These are phyloP conservation scores for Himantopus leucocephalus DNA, from an alignment of 2,113 vertebrate genomes.

Conservation along the genomic window DNA sequence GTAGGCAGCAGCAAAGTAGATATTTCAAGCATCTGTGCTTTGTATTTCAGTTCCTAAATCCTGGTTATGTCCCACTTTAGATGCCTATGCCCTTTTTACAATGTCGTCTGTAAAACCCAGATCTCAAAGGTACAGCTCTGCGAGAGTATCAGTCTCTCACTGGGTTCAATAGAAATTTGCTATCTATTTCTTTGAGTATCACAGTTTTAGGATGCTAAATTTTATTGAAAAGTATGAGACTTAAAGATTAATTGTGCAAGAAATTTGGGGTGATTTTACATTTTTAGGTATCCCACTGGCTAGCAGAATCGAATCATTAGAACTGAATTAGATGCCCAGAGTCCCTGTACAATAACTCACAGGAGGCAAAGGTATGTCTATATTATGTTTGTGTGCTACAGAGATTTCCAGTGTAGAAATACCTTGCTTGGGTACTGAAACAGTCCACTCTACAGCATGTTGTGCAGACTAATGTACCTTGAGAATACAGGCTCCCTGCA, in stretches of 20 bases:
- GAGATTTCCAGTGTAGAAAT: not conserved
- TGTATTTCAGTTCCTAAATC: conserved; percentile 22
- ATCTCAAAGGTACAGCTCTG: conserved; percentile 14
- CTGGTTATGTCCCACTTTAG: conserved; percentile 40
- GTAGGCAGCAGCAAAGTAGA: not conserved
- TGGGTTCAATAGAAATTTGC: not conserved
- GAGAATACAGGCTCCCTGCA: conserved; percentile 10
- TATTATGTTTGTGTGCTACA: not conserved
- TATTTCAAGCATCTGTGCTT: conserved; percentile 39
- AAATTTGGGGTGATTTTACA: not conserved
- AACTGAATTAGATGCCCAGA: not conserved
- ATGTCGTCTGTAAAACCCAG: conserved; percentile 41
- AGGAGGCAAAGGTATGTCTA: not conserved
- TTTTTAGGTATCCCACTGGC: not conserved
- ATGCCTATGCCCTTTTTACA: conserved; percentile 32
- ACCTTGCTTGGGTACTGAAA: not conserved
- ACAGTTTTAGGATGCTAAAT: not conserved
- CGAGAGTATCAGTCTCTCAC: not conserved
- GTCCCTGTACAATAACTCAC: not conserved
- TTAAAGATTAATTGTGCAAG: not conserved
- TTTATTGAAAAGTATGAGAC: not conserved
- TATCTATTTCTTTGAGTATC: not conserved
- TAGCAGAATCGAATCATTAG: not conserved
- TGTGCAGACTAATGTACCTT: not conserved
- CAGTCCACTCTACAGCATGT: not conserved